Percentiles rank a stretch among this genome's conserved stretches.
Evolutionary conservation across 2,888 invertebrate genomes (phyloP).

Genomic region (Rhagonycha lutea): DNA sequence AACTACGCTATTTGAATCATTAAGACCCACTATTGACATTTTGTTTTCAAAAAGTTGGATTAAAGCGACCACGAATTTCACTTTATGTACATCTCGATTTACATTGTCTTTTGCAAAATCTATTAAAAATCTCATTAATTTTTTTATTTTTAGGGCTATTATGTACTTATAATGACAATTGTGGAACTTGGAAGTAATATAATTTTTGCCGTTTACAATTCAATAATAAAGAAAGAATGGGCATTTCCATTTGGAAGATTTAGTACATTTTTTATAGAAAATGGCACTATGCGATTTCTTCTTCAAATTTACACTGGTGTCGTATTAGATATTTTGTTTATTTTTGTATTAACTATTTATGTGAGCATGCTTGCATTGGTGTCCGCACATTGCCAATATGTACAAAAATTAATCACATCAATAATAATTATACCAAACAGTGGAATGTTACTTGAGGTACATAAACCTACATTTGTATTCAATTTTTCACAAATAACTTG

Average conservation of each 20-base stretch:
- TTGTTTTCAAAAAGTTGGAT: too few relatives aligned
- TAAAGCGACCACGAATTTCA: too few relatives aligned
- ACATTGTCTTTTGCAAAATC: too few relatives aligned
- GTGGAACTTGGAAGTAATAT: background rate
- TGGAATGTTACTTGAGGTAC: background rate
- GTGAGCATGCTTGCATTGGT: background rate
- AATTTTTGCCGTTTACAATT: background rate
- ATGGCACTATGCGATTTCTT: background rate
- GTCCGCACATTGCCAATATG: background rate
- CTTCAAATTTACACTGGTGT: background rate
- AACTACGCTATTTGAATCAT: too few relatives aligned
- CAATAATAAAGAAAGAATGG: background rate
- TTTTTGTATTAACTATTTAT: background rate
- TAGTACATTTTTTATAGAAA: background rate
- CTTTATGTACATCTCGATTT: too few relatives aligned
- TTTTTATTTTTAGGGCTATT: too few relatives aligned
- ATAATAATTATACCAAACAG: background rate
- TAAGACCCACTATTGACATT: too few relatives aligned
- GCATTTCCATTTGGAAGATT: background rate
- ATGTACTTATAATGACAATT: too few relatives aligned
- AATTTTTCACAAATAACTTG: too few relatives aligned
- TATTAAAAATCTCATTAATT: too few relatives aligned
- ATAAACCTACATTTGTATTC: too few relatives aligned
- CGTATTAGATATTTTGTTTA: background rate
- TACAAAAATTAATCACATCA: background rate